Percentiles rank a stretch among this genome's conserved stretches.
These are phyloP conservation scores for Aphelenchoides fujianensis DNA, from an alignment of 1,140 invertebrate genomes.

Conservation along the genomic window DNA sequence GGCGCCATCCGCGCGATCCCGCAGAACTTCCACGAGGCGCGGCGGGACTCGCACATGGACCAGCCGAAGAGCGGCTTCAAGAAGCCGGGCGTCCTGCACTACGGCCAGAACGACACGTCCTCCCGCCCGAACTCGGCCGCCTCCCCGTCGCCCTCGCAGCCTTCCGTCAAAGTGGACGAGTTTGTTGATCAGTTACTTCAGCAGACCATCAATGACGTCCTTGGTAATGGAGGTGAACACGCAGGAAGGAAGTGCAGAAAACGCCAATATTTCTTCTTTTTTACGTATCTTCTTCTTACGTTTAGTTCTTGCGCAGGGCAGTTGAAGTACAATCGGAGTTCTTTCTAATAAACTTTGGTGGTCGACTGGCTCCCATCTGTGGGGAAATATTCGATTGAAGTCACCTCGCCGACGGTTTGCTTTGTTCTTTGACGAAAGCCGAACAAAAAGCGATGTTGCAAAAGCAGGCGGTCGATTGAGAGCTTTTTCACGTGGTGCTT, in stretches of 20 bases:
- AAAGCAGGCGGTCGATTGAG: no score
- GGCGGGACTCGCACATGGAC: not conserved
- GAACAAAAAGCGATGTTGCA: no score
- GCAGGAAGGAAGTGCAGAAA: not conserved
- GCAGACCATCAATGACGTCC: slow-evolving; percentile 49
- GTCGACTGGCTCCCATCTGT: no score
- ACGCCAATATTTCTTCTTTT: not conserved
- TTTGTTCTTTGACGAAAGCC: no score
- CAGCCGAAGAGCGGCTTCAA: not conserved
- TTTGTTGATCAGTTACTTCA: slow-evolving; percentile 44
- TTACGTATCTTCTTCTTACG: no score
- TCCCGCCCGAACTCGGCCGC: not conserved
- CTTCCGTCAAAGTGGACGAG: slow-evolving; percentile 38
- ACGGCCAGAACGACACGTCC: not conserved
- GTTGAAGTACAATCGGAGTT: not conserved
- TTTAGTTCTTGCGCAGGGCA: no score
- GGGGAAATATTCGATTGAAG: no score
- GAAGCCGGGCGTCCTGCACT: not conserved
- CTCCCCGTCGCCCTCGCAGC: slow-evolving; percentile 6
- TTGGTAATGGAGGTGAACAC: slow-evolving; percentile 28
- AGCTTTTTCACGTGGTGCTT: no score
- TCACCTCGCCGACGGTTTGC: no score
- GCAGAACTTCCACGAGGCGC: slow-evolving; percentile 14
- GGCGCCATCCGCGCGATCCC: slow-evolving; percentile 47
- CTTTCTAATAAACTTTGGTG: not conserved